Conservation (phyloP, 2,888 invertebrate genomes). For the Plagiodera versicolora region DNA sequence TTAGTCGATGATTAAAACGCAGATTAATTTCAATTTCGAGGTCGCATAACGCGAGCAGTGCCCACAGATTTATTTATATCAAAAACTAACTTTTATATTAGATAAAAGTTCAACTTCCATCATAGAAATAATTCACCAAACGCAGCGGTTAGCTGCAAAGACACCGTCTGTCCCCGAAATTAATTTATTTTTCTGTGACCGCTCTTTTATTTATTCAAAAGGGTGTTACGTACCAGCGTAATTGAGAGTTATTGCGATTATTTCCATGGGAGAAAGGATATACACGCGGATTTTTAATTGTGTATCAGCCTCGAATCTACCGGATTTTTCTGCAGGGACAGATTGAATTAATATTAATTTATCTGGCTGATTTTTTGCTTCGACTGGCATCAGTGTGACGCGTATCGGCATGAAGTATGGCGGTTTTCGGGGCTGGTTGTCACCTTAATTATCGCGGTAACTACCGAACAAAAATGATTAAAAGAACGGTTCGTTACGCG, state of each 20-base stretch:
- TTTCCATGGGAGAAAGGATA: conserved; percentile 45
- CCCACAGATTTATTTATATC: conserved; percentile 31
- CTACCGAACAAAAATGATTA: conserved; percentile 36
- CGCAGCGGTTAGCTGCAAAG: conserved; percentile 33
- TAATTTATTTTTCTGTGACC: conserved; percentile 45
- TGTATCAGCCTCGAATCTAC: conserved; percentile 44
- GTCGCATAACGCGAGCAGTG: conserved; percentile 16
- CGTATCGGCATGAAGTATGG: conserved; percentile 33
- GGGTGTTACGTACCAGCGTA: conserved; percentile 40
- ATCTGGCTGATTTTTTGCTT: conserved; percentile 41
- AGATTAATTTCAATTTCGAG: conserved; percentile 32
- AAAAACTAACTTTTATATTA: conserved; percentile 50
- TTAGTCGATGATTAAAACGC: conserved; percentile 31
- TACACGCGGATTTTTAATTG: conserved; percentile 33
- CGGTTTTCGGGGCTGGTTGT: conserved; percentile 24
- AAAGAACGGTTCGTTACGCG: conserved; percentile 30
- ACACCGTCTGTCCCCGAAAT: conserved; percentile 44
- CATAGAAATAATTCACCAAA: conserved; percentile 48
- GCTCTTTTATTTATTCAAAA: conserved; percentile 49
- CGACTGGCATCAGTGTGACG: conserved; percentile 31
- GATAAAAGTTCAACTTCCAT: conserved; percentile 51
- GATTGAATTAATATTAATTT: conserved; percentile 53
- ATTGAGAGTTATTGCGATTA: conserved; percentile 52
- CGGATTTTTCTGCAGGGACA: conserved; percentile 52
- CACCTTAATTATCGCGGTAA: conserved; percentile 31